phyloP scores from a whole-genome alignment of 2,113 vertebrate genomes.

The Sylvilagus bachmani region DNA sequence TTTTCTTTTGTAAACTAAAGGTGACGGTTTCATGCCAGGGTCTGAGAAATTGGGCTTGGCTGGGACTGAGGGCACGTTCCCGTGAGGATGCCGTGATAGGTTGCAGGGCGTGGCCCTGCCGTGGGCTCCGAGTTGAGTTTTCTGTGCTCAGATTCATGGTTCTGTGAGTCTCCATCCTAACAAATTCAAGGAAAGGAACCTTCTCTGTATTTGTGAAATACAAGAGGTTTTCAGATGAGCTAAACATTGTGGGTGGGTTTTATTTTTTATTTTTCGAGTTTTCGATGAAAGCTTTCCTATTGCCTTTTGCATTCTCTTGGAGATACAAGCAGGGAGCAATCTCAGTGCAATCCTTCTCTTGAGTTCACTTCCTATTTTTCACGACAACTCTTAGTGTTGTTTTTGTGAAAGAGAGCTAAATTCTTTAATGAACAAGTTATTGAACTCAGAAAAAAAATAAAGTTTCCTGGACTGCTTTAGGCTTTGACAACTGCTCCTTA shows the following conservation, averaged over 20 bases:
- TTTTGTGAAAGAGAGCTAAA: conserved; percentile 51
- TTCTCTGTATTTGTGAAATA: conserved; percentile 83
- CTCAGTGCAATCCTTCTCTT: conserved; percentile 30
- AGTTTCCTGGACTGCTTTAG: conserved; percentile 23
- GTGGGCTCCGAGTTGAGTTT: conserved; percentile 65
- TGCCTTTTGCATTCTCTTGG: conserved; percentile 41
- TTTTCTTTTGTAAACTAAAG: conserved; percentile 72
- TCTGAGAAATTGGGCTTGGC: background rate
- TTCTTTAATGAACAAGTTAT: background rate
- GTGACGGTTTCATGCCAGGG: conserved; percentile 15
- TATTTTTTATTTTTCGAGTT: conserved; percentile 60
- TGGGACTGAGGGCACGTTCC: background rate
- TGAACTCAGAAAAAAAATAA: background rate
- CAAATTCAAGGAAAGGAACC: conserved; percentile 82
- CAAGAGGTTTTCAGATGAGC: conserved; percentile 81
- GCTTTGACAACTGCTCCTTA: background rate
- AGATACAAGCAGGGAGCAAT: conserved; percentile 49
- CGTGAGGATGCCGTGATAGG: background rate
- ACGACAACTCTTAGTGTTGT: background rate
- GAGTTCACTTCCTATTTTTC: background rate
- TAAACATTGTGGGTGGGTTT: conserved; percentile 55
- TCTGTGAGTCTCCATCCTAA: conserved; percentile 60
- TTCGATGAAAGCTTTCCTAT: conserved; percentile 40
- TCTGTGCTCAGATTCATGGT: conserved; percentile 42
- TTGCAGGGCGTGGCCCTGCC: background rate